Conservation (phyloP, 53 echinoderm and acorn worm species). For the Crossaster papposus region DNA sequence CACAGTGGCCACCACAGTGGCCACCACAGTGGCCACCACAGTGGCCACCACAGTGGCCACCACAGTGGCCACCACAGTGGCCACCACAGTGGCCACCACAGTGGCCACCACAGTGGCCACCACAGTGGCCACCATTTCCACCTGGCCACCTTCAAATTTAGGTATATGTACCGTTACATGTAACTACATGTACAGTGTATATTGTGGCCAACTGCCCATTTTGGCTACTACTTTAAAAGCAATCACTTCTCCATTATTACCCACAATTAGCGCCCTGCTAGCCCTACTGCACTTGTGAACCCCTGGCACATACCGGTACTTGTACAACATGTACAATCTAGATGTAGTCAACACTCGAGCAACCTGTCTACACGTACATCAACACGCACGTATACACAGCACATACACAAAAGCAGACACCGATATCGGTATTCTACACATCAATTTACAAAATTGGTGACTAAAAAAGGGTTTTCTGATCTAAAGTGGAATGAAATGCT, state of each 20-base stretch:
- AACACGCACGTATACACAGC: not conserved
- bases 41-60: no score
- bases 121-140: no score
- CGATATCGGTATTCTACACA: not conserved
- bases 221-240: not conserved
- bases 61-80: not conserved
- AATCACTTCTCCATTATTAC: not conserved
- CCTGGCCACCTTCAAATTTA: not conserved
- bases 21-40: no score
- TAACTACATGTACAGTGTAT: no score
- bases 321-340: not conserved
- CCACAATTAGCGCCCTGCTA: not conserved
- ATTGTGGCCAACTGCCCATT: not conserved
- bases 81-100: not conserved
- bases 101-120: not conserved
- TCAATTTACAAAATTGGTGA: not conserved
- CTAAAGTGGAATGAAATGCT: not conserved
- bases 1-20: no score
- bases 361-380: not conserved
- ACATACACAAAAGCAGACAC: not conserved
- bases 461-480: not conserved
- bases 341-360: not conserved
- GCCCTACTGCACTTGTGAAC: not conserved
- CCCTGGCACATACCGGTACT: not conserved
- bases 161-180: no score